Conservation (phyloP, 2,888 invertebrate genomes). For the Anoncus sp. region DNA sequence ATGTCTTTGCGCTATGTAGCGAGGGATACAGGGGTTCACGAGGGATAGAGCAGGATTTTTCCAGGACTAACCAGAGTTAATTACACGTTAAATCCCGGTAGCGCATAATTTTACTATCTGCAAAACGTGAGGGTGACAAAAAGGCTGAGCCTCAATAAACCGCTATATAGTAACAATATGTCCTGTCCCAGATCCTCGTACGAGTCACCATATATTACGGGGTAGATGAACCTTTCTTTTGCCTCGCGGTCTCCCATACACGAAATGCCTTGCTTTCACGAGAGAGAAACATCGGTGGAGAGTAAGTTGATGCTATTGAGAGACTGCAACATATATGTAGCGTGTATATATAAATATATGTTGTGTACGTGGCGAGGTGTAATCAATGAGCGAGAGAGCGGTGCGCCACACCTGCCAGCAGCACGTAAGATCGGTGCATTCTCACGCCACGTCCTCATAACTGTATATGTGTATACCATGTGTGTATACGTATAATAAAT, state of each 20-base stretch:
- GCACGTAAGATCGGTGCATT: slow-evolving; percentile 53
- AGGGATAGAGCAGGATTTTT: too few relatives aligned
- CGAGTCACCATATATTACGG: slow-evolving; percentile 9
- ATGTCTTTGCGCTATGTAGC: too few relatives aligned
- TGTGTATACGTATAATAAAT: neutral
- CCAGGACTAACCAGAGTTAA: too few relatives aligned
- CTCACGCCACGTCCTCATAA: slow-evolving; percentile 39
- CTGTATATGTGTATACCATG: neutral
- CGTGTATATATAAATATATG: too few relatives aligned
- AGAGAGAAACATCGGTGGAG: neutral
- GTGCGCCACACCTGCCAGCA: slow-evolving; percentile 56
- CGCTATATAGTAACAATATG: neutral
- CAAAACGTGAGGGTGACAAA: too few relatives aligned
- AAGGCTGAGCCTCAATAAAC: too few relatives aligned
- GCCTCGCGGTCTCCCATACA: slow-evolving; percentile 28
- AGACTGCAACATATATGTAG: too few relatives aligned
- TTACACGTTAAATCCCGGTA: too few relatives aligned
- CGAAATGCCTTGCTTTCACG: slow-evolving; percentile 12
- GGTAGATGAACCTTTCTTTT: slow-evolving; percentile 40
- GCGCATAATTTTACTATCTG: too few relatives aligned
- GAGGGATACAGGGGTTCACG: too few relatives aligned
- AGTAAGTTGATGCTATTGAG: slow-evolving; percentile 8
- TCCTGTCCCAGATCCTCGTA: neutral
- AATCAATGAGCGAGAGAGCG: slow-evolving; percentile 56
- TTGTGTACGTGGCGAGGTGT: too few relatives aligned